Base-by-base conservation (phyloP, 1,140 invertebrate species). In the Glomeris maerens region DNA sequence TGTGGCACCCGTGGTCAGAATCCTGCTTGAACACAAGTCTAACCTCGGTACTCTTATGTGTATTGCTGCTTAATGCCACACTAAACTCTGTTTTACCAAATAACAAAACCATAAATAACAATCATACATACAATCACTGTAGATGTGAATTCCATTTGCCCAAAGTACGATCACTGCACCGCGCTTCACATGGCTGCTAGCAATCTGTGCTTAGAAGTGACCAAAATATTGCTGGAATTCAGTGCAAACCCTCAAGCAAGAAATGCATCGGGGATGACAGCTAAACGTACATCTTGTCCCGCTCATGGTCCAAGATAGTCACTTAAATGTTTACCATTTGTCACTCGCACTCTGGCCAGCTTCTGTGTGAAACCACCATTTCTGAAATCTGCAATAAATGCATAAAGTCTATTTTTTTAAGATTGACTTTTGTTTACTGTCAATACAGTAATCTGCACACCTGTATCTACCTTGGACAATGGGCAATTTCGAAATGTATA, bases 141-240 rank as follows among this genome's bases (percentile, higher is more conserved):
- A 57, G 60, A 65, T 55, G 57, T 70, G 7, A 68, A 75, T 59
- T 66, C 62, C 54, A 59, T 62, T 13, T 74, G 72, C 60, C 59
- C 64, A 45, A 72, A 74, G 52, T 73, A 72, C 66, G 71, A 74
- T 40, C 67, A 71, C 49, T 72, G 72, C 3, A 67, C 72, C 31
- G 64, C 72, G 1, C 58, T 76, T 26, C 74, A 76, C 55, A 74
- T 76, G 47, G 70, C 73, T 14, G 71, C 72, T 2, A 63, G 65
- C 29, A 75, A 74, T 54, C 59, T 76, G 28, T 67, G 71, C 26
- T 61, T 68, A 45, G 68, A 71, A 47, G 70, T 72, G 27, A 66
- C 65, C 7, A 64, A 66, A 50, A 59, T 72, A 13, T 57, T 75
- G 10, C 56, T 74, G 38, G 62, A 71, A 48, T 66, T 70, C 55